Percentiles rank a stretch among this genome's conserved stretches.
These are phyloP conservation scores for Tachyglossus aculeatus DNA, from an alignment of 2,797 vertebrate genomes.

Conservation along the genomic window DNA sequence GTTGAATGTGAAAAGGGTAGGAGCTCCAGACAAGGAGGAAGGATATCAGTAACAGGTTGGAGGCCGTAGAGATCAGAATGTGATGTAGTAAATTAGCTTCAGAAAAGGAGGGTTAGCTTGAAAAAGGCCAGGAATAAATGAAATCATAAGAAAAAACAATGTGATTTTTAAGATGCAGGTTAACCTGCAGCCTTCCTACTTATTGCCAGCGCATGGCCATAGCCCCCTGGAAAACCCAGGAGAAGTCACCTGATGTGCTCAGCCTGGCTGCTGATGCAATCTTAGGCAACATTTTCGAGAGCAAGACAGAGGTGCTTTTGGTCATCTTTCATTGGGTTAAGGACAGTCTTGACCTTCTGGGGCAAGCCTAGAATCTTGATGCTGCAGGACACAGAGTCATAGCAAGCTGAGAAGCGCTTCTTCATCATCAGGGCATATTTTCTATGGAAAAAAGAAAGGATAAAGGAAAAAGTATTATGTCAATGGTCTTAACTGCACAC, in stretches of 20 bases:
- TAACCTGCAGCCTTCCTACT: neutral
- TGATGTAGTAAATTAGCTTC: neutral
- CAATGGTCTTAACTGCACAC: too few relatives aligned
- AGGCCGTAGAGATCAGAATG: too few relatives aligned
- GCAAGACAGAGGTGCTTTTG: slow-evolving; percentile 77
- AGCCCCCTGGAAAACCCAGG: neutral
- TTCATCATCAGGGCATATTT: slow-evolving; percentile 77
- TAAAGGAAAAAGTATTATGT: too few relatives aligned
- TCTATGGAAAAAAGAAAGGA: slow-evolving; percentile 63
- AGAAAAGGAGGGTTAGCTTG: neutral
- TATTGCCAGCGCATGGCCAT: neutral
- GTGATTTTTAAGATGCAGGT: neutral
- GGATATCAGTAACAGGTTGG: too few relatives aligned
- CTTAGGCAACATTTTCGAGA: slow-evolving; percentile 76
- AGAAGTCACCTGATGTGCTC: neutral
- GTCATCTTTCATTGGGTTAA: slow-evolving; percentile 77
- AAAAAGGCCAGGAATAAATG: neutral
- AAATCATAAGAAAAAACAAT: neutral
- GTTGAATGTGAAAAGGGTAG: too few relatives aligned
- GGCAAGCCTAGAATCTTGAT: slow-evolving; percentile 77
- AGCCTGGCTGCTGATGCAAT: neutral
- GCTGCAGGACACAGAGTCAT: slow-evolving; percentile 79
- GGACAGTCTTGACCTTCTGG: slow-evolving; percentile 75
- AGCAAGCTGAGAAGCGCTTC: slow-evolving; percentile 78
- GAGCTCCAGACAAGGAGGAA: too few relatives aligned